phyloP scores from a whole-genome alignment of 2,888 invertebrate genomes.

The Troides helena region DNA sequence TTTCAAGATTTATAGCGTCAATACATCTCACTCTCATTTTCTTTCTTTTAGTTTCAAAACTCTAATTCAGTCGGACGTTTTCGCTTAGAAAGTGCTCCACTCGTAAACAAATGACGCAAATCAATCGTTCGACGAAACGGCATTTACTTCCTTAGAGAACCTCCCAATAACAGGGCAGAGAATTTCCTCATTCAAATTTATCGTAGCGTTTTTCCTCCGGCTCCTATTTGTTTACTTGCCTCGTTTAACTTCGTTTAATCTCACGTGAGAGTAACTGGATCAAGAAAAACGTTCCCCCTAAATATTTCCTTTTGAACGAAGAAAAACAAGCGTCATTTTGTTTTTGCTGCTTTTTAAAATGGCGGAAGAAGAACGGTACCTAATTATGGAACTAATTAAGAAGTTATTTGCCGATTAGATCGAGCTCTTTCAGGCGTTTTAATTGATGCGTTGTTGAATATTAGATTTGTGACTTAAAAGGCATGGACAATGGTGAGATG shows the following conservation, averaged over 20 bases:
- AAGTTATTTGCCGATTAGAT: constrained; percentile 21
- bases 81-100: constrained; percentile 15
- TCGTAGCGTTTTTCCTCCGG: constrained; percentile 26
- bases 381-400: constrained; percentile 27
- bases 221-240: constrained; percentile 28
- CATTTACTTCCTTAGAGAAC: constrained; percentile 25
- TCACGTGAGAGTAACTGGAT: constrained; percentile 28
- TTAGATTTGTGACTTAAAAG: constrained; percentile 8
- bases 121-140: constrained; percentile 26
- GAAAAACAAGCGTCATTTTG: constrained; percentile 28
- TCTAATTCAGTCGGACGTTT: constrained; percentile 23
- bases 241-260: constrained; percentile 31
- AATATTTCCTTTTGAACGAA: constrained; percentile 21
- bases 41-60: constrained; percentile 22
- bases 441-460: constrained; percentile 18
- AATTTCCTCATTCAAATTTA: constrained; percentile 29
- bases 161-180: constrained; percentile 25
- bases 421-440: constrained; percentile 14
- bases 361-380: constrained; percentile 17
- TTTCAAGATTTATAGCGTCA: constrained; percentile 19
- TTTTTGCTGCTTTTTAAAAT: constrained; percentile 24
- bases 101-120: constrained; percentile 27
- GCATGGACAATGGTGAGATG: constrained; percentile 3
- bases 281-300: constrained; percentile 25
- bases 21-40: constrained; percentile 11